Base-by-base conservation (phyloP, 2,113 vertebrate species). In the Cryptomyrus ogoouensis region DNA sequence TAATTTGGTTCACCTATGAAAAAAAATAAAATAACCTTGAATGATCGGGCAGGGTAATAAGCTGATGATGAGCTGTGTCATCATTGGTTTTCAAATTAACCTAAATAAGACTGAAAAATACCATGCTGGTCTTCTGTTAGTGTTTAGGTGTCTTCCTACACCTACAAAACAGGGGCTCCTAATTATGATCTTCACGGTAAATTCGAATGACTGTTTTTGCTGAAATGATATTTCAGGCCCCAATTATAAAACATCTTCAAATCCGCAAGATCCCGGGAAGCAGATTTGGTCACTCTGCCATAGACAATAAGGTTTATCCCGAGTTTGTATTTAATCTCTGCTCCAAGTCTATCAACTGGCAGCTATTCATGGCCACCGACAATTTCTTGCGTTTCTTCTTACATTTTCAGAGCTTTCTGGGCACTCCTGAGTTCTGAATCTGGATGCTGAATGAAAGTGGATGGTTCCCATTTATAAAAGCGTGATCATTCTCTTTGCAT, bases 21-120 rank as follows among this genome's bases (percentile, higher is more conserved):
- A 56, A 53, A 53, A 31, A 39, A 15, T 42, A n/a, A n/a, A 49
- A 42, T 44, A 47, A 88, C 85, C 89, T 88, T 90, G 46, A 52
- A n/a, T 49, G 24, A 35, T 62, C 19, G 31, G 31, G 4, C 42
- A 19, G 35, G 24, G 58, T 70, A 49, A 39, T 46, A 89, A 87
- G 74, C 58, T 77, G 84, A 58, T 31, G 66, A 83, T 90, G 35
- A 87, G 12, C 6, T 27, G 56, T 66, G 17, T 49, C 58, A 56
- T 86, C 83, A 90, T 42, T 66, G 83, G 89, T 47, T 70, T 47
- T 58, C 80, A 62, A 58, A 86, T 85, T 85, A 39, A 39, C 35
- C 74, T 42, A 42, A 42, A 80, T 17, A 80, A 77, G 27, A 77
- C 15, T 12, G 70, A 17, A 77, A 77, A 42, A 42, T 80, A 80